Evolutionary conservation across 2,888 invertebrate genomes (phyloP).

Genomic region (Gandaritis pyraliata): DNA sequence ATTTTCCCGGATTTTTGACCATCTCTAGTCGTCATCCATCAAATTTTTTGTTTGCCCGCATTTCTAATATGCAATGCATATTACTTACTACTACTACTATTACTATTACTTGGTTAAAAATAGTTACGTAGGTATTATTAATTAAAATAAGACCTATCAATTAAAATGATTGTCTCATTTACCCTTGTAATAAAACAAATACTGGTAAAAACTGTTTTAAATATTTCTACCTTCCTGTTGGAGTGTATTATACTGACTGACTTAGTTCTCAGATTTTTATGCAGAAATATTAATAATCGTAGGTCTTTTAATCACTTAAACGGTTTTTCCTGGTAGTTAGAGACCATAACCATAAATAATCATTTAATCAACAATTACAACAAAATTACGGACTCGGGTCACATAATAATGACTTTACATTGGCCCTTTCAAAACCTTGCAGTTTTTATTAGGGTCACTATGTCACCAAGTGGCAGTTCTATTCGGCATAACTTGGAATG

Average conservation of each 20-base stretch:
- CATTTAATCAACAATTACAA: conserved; percentile 12
- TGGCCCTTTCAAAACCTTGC: conserved; percentile 36
- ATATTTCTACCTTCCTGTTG: too few species aligned
- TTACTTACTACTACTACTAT: too few species aligned
- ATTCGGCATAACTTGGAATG: conserved; percentile 31
- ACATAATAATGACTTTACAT: conserved; percentile 20
- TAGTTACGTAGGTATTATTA: too few species aligned
- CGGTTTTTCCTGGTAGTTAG: conserved; percentile 2
- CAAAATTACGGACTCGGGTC: conserved; percentile 16
- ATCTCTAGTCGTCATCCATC: too few species aligned
- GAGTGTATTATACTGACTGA: too few species aligned
- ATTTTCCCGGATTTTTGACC: too few species aligned
- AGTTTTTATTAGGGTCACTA: conserved; percentile 25
- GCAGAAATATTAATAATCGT: background rate
- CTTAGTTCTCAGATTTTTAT: background rate
- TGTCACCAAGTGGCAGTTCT: conserved; percentile 28
- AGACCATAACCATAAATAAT: conserved; percentile 5
- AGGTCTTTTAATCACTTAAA: background rate
- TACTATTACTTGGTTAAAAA: too few species aligned
- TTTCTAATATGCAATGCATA: too few species aligned
- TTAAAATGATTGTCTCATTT: too few species aligned
- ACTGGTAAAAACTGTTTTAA: background rate
- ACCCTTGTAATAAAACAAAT: background rate
- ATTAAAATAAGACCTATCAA: too few species aligned
- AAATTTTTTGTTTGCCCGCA: too few species aligned